Percentiles rank a stretch among this genome's conserved stretches.
These are phyloP conservation scores for Mergus octosetaceus DNA, from an alignment of 2,797 vertebrate species.

Conservation along the genomic window DNA sequence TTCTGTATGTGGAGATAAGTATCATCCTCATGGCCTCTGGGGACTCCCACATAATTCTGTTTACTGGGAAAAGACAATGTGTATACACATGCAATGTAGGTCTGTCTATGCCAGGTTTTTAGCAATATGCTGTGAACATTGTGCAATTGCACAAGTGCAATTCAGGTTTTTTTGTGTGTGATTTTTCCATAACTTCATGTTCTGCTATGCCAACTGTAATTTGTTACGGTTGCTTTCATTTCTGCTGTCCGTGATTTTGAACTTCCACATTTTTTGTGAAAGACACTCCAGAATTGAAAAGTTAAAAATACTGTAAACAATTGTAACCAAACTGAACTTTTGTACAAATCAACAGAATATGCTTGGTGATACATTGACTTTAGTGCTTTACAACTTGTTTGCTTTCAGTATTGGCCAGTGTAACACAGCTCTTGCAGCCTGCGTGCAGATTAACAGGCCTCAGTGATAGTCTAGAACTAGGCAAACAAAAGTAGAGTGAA, in stretches of 20 bases:
- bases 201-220: neutral
- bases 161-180: neutral
- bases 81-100: accelerated
- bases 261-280: neutral
- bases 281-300: neutral
- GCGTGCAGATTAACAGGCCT: neutral
- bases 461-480: neutral
- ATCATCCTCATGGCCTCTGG: neutral
- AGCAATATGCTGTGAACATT: neutral
- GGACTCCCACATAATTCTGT: neutral
- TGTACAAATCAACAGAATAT: neutral
- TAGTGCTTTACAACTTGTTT: neutral
- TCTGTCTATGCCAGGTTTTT: neutral
- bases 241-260: neutral
- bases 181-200: neutral
- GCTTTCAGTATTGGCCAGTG: neutral
- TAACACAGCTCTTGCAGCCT: neutral
- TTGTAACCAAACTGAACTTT: neutral
- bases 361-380: neutral
- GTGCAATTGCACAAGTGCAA: neutral
- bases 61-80: neutral
- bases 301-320: neutral
- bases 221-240: neutral
- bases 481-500: neutral
- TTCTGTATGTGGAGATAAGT: neutral